Conservation (phyloP, 2,113 vertebrate genomes). For the Clupea harengus region DNA sequence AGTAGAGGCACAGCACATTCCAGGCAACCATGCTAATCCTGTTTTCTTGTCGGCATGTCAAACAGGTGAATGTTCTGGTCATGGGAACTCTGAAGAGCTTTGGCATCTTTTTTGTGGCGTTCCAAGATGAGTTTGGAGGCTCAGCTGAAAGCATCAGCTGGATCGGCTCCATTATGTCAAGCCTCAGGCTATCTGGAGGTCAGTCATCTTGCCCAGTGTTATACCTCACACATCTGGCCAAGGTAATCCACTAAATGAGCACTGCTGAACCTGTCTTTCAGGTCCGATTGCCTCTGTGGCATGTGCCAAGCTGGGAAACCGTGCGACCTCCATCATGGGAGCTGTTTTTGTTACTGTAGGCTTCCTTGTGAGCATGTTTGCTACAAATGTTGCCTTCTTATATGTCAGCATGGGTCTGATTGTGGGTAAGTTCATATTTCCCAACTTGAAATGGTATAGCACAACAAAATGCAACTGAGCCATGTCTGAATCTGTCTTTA, state of each 20-base stretch:
- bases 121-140: slow-evolving; percentile 86
- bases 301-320: slow-evolving; percentile 76
- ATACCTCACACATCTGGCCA: slow-evolving; percentile 14
- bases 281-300: slow-evolving; percentile 79
- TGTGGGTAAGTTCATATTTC: slow-evolving; percentile 74
- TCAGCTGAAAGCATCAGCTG: slow-evolving; percentile 85
- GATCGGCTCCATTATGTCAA: slow-evolving; percentile 93
- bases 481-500: not conserved
- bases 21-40: not conserved
- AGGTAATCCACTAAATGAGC: not conserved
- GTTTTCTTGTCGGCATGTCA: not conserved
- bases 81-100: slow-evolving; percentile 88
- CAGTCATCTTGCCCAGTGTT: slow-evolving; percentile 21
- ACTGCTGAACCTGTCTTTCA: slow-evolving; percentile 47
- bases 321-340: slow-evolving; percentile 74
- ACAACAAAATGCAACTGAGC: not conserved
- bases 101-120: slow-evolving; percentile 90
- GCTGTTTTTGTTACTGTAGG: slow-evolving; percentile 77
- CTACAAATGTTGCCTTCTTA: slow-evolving; percentile 80
- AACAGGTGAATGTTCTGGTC: slow-evolving; percentile 86
- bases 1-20: not conserved
- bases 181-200: slow-evolving; percentile 87
- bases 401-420: slow-evolving; percentile 89
- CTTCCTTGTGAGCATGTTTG: slow-evolving; percentile 83
- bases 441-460: not conserved